A percentile compares a stretch with the other conserved stretches of the same genome.
These are phyloP conservation scores for Cottus gobio DNA, from an alignment of 2,113 vertebrate species.

Conservation along the genomic window DNA sequence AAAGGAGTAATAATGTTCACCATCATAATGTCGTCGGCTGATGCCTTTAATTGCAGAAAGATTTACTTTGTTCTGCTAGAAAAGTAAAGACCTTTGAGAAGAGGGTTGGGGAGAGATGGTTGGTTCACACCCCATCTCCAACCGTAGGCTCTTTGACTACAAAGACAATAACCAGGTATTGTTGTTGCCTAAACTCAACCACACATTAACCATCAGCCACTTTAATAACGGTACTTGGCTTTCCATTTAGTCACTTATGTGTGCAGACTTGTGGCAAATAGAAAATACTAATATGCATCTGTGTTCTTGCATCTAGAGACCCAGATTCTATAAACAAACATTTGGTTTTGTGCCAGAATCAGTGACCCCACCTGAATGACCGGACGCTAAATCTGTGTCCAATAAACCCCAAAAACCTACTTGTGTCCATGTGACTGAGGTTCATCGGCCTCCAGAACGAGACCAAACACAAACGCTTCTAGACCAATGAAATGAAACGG, in stretches of 20 bases:
- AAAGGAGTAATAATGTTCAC: too few relatives aligned
- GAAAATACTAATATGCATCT: neutral
- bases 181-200: neutral
- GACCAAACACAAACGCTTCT: neutral
- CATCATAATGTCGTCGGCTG: too few relatives aligned
- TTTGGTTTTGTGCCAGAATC: neutral
- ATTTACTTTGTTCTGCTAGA: too few relatives aligned
- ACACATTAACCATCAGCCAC: neutral
- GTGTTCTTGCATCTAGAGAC: neutral
- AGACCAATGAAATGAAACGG: neutral
- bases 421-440: neutral
- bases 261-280: too few relatives aligned
- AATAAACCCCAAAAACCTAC: conserved; percentile 1
- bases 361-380: neutral
- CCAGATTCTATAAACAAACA: neutral
- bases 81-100: neutral
- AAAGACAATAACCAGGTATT: neutral
- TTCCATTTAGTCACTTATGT: too few relatives aligned
- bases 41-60: too few relatives aligned
- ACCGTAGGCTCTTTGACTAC: neutral
- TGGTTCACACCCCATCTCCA: neutral
- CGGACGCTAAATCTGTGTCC: neutral
- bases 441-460: neutral
- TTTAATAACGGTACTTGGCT: too few relatives aligned
- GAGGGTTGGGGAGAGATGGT: neutral